These are phyloP conservation scores for Dynastes hyllus DNA, from an alignment of 2,888 invertebrate species.

Conservation along the genomic window DNA sequence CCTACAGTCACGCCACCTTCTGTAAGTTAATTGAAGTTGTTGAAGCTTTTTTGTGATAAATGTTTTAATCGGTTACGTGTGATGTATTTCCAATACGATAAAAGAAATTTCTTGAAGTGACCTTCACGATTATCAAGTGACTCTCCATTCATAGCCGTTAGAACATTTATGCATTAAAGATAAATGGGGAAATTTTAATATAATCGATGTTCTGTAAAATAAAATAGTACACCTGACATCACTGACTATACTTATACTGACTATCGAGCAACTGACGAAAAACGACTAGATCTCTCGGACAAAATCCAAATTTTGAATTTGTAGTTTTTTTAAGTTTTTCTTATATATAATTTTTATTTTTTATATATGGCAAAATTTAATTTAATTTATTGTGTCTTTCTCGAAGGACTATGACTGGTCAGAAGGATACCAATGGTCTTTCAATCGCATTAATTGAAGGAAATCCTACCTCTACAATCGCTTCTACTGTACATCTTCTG, in stretches of 20 bases:
- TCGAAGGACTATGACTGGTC: constrained; percentile 68
- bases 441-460: constrained; percentile 63
- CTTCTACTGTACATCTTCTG: constrained; percentile 57
- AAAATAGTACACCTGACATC: constrained; percentile 67
- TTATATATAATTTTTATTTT: constrained; percentile 17
- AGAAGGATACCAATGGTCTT: constrained; percentile 68
- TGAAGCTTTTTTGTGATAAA: constrained; percentile 7
- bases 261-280: constrained; percentile 32
- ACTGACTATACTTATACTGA: constrained; percentile 50
- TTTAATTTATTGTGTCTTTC: constrained; percentile 60
- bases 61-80: constrained; percentile 27
- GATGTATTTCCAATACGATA: neutral
- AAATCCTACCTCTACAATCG: constrained; percentile 51
- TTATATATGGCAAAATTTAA: constrained; percentile 50
- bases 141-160: neutral
- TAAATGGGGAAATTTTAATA: too few species aligned
- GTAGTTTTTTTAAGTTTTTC: constrained; percentile 13
- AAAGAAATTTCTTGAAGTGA: neutral
- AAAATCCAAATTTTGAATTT: constrained; percentile 6
- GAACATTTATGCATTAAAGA: constrained; percentile 16
- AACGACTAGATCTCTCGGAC: constrained; percentile 19
- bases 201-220: constrained; percentile 53
- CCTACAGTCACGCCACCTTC: constrained; percentile 73
- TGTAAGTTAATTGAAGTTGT: constrained; percentile 46
- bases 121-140: too few species aligned